phyloP scores from a whole-genome alignment of 2,797 vertebrate species.

The Spinus pinus region DNA sequence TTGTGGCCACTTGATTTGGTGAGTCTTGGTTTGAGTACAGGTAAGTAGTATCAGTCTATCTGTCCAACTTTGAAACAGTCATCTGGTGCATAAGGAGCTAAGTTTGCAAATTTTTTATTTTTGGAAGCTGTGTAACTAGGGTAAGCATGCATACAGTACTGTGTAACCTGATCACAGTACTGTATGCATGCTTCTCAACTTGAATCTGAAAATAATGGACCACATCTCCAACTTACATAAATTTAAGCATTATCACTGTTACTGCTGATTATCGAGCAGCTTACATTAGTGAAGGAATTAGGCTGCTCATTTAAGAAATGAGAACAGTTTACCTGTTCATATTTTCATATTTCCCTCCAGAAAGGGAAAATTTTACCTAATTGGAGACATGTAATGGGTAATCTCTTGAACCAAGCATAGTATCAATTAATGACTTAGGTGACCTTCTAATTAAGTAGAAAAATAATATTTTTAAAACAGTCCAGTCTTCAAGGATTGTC shows the following conservation, averaged over 20 bases:
- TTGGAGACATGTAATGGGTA: background rate
- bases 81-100: background rate
- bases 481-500: background rate
- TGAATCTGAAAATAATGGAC: background rate
- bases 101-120: background rate
- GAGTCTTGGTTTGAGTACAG: background rate
- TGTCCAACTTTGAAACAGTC: background rate
- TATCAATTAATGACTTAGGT: background rate
- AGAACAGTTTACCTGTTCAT: background rate
- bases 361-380: background rate
- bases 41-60: background rate
- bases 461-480: background rate
- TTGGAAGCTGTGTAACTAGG: background rate
- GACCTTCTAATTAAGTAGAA: background rate
- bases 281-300: background rate
- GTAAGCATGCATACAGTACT: no score
- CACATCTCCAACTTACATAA: background rate
- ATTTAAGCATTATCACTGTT: background rate
- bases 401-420: background rate
- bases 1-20: background rate
- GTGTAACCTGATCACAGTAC: background rate
- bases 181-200: background rate
- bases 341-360: background rate
- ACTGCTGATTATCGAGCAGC: background rate
- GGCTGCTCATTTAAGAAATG: background rate